Conservation (phyloP, 2,888 invertebrate genomes). For the Sepioteuthis lessoniana region DNA sequence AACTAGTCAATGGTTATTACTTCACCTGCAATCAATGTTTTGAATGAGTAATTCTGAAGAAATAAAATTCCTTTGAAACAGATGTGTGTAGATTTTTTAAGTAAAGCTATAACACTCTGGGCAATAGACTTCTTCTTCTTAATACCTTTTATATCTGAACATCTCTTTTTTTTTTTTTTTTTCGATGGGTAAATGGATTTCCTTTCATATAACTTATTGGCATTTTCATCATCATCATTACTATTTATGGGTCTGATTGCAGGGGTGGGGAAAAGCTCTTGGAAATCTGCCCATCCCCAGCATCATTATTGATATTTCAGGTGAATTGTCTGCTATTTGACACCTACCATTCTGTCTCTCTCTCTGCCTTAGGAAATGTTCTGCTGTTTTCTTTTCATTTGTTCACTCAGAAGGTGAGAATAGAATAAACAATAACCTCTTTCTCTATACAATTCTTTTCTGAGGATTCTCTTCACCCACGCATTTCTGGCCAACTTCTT, state of each 20-base stretch:
- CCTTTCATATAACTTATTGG: neutral
- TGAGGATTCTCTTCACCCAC: neutral
- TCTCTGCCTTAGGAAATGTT: neutral
- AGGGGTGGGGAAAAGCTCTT: no score
- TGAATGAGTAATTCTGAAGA: neutral
- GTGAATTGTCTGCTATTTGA: neutral
- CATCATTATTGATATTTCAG: neutral
- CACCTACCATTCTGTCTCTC: neutral
- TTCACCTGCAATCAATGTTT: neutral
- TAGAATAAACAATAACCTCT: neutral
- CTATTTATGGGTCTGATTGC: neutral
- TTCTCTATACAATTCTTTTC: neutral
- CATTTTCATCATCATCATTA: neutral
- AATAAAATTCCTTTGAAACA: neutral
- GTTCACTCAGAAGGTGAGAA: neutral
- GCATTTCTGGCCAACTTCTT: neutral
- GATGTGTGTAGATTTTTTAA: neutral
- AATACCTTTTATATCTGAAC: neutral
- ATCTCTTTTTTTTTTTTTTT: neutral
- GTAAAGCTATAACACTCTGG: neutral
- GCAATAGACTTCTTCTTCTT: neutral
- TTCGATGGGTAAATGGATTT: neutral
- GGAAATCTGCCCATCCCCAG: no score
- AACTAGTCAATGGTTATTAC: neutral
- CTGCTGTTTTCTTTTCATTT: neutral